Percentiles rank a stretch among this genome's conserved stretches.
Evolutionary conservation across 2,113 vertebrate species (phyloP).

Genomic region (Aramus guarauna): DNA sequence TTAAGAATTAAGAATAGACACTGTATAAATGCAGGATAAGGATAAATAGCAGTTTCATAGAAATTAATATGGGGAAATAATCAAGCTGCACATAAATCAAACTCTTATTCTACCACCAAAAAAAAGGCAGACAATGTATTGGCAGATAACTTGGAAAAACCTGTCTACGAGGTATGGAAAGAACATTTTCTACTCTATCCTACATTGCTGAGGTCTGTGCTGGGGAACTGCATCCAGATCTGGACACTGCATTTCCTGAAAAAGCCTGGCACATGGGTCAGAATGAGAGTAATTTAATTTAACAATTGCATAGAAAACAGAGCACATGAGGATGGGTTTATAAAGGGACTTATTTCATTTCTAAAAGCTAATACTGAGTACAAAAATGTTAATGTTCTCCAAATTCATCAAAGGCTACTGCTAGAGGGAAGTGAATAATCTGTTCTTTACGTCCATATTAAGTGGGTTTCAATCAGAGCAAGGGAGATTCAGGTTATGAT

Average conservation of each 20-base stretch:
- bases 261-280: neutral
- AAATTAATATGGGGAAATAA: neutral
- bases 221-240: neutral
- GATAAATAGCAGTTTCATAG: neutral
- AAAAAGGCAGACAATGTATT: neutral
- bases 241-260: neutral
- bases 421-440: neutral
- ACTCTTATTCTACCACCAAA: neutral
- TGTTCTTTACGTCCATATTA: neutral
- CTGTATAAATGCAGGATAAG: neutral
- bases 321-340: fast-evolving
- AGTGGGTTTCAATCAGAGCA: neutral
- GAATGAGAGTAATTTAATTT: neutral
- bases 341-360: neutral
- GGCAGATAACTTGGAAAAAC: neutral
- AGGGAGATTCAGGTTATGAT: neutral
- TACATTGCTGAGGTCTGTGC: neutral
- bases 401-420: neutral
- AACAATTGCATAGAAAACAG: neutral
- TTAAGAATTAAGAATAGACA: neutral
- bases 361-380: neutral
- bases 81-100: neutral
- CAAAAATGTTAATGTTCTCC: neutral
- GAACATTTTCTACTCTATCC: neutral
- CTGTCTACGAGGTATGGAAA: neutral